phyloP scores from a whole-genome alignment of 1,140 invertebrate species.

The Penaeus chinensis region DNA sequence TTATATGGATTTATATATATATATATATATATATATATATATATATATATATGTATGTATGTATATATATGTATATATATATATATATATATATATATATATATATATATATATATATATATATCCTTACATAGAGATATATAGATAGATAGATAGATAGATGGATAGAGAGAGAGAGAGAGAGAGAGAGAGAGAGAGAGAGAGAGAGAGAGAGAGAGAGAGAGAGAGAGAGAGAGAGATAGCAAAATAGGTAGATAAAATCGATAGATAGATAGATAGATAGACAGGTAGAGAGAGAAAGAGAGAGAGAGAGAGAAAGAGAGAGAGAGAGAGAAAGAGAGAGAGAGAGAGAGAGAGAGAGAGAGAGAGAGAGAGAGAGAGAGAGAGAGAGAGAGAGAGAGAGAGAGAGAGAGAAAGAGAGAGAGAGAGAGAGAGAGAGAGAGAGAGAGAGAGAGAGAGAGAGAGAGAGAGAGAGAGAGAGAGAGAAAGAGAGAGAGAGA shows the following conservation, averaged over 20 bases:
- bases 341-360: neutral
- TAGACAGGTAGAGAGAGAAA: neutral
- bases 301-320: neutral
- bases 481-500: neutral
- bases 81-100: too few species aligned
- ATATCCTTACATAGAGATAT: too few species aligned
- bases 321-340: neutral
- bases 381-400: neutral
- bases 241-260: too few species aligned
- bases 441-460: neutral
- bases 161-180: neutral
- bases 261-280: neutral
- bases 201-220: neutral
- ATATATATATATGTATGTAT: too few species aligned
- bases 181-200: neutral
- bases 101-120: too few species aligned
- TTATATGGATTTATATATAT: too few species aligned
- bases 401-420: conserved; percentile 13
- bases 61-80: too few species aligned
- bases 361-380: neutral
- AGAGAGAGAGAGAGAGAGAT: neutral
- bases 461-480: neutral
- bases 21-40: too few species aligned
- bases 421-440: conserved; percentile 20
- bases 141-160: neutral